Base-by-base conservation (phyloP, 2,113 vertebrate species). In the Symphodus melops region DNA sequence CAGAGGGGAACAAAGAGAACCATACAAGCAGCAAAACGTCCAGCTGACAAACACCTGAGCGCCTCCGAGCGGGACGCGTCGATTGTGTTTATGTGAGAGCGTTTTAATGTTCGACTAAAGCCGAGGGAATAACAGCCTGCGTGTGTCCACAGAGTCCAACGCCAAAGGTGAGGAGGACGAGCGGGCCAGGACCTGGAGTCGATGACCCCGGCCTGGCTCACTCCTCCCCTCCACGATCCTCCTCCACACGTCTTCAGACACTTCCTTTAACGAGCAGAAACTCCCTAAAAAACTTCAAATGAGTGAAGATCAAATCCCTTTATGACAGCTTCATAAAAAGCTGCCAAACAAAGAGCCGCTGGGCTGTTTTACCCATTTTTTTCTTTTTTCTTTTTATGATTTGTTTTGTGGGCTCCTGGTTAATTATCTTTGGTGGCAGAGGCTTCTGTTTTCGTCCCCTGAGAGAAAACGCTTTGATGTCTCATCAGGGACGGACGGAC, bases 351-450 rank as follows among this genome's bases (percentile, higher is more conserved):
- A 81, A 53, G 58, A 68, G 77, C 54, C 37, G 1, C 68, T 41
- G 36, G 68, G 21, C 63, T 72, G 55, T 73, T 51, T 42, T 83
- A 55, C 49, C 57, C 67, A 46, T 81, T 76, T 88, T 44, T 28
- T 69, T 41, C 79, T 76, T 88, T n/a, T n/a, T n/a, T n/a, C n/a
- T n/a, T n/a, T 51, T 88, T 88, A 89, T 86, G 71, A 88, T 91
- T 86, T 91, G 86, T 89, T 67, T 61, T 81, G 42, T 57, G 54
- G 57, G 68, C 57, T 73, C 19, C 5, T 57, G 83, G 74, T 87
- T 81, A 62, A 77, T 61, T 75, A 67, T 80, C 60, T 74, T 52
- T 52, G 3, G n/a, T 55, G 61, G 77, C 53, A 63, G 75, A 72
- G 19, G 75, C 79, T 91, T 78, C 70, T 83, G 74, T 87, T 75